Evolutionary conservation across 2,888 invertebrate species (phyloP), one percentile per base, ranked within the genome.

Genomic region (Branchellion lobata): DNA sequence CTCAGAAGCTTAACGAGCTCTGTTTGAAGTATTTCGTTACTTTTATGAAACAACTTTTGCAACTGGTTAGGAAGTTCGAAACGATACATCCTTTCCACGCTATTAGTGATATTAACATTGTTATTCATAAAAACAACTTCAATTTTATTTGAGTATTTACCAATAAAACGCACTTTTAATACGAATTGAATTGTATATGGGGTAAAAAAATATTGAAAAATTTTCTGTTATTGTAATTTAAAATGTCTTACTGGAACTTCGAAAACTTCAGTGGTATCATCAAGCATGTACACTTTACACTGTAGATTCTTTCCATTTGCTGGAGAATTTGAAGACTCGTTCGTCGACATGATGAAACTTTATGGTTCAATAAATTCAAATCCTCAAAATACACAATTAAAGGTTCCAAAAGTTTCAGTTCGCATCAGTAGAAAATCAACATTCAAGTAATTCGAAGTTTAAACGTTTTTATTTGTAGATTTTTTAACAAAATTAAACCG

Each of bases 231-330:
- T 68, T 68, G 3, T 34, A 34, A 3, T 27, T 34, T 2, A 78
- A 68, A 29, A 11, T 0, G 65, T 80, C 81, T 81, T 84, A 87
- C 87, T 81, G 85, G 86, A 71, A 86, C 84, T 75, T 85, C 86
- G 82, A 87, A 87, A 68, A 84, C 84, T 79, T 86, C 86, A 57
- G 85, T 84, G 14, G 84, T 84, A 81, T 86, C 86, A 82, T 87
- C 87, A 34, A 87, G 83, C 80, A 87, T 84, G 51, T 84, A 82
- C 72, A 87, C 86, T 73, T 86, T 83, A 47, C 86, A 83, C 80
- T 83, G 84, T 81, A 87, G 84, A 80, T 84, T 83, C 81, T 86
- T 86, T 79, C 86, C 87, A 83, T 86, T 86, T 53, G 84, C 84
- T 71, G 85, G 85, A 34, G 84, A 84, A 47, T 47, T 47, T 47